Evolutionary conservation across 2,888 invertebrate species (phyloP), one percentile per base, ranked within the genome.

Genomic region (Ypsolopha sequella): DNA sequence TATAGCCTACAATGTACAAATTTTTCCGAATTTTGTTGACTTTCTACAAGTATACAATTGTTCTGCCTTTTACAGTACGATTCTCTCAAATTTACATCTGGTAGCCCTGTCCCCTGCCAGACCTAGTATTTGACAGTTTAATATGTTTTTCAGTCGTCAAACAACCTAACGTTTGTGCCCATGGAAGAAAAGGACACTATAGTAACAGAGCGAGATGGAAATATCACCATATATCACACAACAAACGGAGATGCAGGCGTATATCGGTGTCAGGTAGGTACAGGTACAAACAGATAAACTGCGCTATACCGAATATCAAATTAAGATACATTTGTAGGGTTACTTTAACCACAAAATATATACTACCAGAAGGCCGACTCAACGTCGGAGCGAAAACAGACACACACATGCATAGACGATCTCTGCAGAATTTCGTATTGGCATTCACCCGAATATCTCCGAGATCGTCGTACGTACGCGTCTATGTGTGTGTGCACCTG

Each of bases 221-320:
- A 73, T 43, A 63, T 91, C 43, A 74, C 77, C n/a, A 76, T 91
- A 48, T 89, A 88, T 61, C 86, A 89, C 59, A 70, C 88, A 39
- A 66, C 56, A 1, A 72, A 76, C 41, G 84, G 4, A 24, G 24
- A 89, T 60, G 78, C 79, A 1, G 91, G 91, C 0, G 75, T 87
- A 51, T 91, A 91, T 62, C 71, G 82, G 57, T 91, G 91, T 61
- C 66, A 69, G 24, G 24, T 24, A 24, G n/a, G n/a, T n/a, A n/a
- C n/a, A n/a, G n/a, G n/a, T n/a, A n/a, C n/a, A n/a, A n/a, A n/a
- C n/a, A n/a, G n/a, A n/a, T n/a, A n/a, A n/a, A n/a, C n/a, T n/a
- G n/a, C n/a, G n/a, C n/a, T n/a, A n/a, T n/a, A n/a, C n/a, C n/a
- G n/a, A n/a, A n/a, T n/a, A n/a, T n/a, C n/a, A n/a, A n/a, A n/a